Base-by-base conservation (phyloP, 2,888 invertebrate species). In the Apeira syringaria region DNA sequence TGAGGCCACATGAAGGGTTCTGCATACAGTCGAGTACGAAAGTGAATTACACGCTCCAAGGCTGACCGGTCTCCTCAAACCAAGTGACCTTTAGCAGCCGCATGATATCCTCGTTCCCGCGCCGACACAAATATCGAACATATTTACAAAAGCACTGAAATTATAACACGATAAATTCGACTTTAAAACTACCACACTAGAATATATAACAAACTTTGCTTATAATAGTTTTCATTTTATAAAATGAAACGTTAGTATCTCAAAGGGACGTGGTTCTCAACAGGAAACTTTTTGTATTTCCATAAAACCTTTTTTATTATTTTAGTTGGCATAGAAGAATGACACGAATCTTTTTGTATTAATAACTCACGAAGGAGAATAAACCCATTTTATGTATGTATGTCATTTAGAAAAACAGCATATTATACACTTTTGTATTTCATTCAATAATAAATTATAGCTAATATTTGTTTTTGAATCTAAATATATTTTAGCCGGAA, bases 31-130 rank as follows among this genome's bases (percentile, higher is more conserved):
- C 60, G 73, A 64, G 76, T 80, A 76, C 80, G 86, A 88, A 88
- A 87, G 87, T 84, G 85, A 84, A 83, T 77, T 80, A 82, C 77
- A 69, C 68, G 56, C 65, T 71, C 68, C 88, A 89, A 89, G 88
- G 88, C 77, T 86, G 88, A 84, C 88, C 80, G 79, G 88, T 88
- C 81, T 79, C 79, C 83, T 87, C 83, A 80, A 80, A 80, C 79
- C 80, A 72, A 79, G 78, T 83, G 83, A 87, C 88, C 89, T 89
- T 89, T 87, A 73, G 63, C 66, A 73, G 61, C 64, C 75, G 74
- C 76, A 74, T 75, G 76, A 83, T 84, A 87, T 87, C 87, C 87
- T 86, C 79, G 87, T 85, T 84, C 77, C 80, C 68, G 65, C 74
- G 64, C 48, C 61, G 70, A 37, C 63, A 68, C 68, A 68, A 64